These are phyloP conservation scores for Mycalesis mineus DNA, from an alignment of 2,888 invertebrate species.

Conservation along the genomic window DNA sequence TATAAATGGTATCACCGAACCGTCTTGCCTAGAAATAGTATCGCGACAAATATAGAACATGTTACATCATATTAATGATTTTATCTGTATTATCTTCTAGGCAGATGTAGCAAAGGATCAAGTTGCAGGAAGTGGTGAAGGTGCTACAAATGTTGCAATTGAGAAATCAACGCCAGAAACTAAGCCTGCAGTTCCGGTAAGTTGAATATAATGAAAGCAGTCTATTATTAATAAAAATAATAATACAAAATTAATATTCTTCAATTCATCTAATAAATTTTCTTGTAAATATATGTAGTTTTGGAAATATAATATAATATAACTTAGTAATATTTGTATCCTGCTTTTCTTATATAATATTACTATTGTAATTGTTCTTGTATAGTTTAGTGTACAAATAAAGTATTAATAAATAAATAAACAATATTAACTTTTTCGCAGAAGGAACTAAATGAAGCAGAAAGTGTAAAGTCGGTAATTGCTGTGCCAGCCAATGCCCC, in stretches of 20 bases:
- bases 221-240: no score
- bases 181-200: background rate
- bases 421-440: background rate
- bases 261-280: no score
- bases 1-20: no score
- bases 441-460: background rate
- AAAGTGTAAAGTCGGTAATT: background rate
- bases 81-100: conserved; percentile 31
- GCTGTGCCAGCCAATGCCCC: background rate
- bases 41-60: background rate
- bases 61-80: no score
- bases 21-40: background rate
- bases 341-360: no score
- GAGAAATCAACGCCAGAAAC: background rate
- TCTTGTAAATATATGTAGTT: background rate
- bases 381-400: no score
- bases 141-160: background rate
- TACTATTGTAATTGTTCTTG: no score
- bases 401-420: no score
- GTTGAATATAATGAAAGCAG: background rate
- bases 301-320: no score
- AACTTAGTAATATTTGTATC: no score
- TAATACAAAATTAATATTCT: no score
- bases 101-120: conserved; percentile 36
- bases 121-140: conserved; percentile 40